Conservation (phyloP, 1,140 invertebrate species). For the Oedothorax gibbosus region DNA sequence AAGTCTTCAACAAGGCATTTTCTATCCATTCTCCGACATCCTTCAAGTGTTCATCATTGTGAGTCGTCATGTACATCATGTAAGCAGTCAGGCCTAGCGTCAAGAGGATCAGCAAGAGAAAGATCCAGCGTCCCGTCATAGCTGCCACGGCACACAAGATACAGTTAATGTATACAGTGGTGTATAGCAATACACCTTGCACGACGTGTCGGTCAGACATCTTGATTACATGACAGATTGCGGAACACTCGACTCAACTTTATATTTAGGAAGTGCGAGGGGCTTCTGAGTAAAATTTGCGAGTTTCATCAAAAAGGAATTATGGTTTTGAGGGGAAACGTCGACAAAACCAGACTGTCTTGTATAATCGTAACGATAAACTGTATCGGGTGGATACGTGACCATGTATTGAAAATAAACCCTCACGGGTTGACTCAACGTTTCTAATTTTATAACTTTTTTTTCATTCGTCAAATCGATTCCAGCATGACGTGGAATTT, state of each 20-base stretch:
- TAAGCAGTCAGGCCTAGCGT: background rate
- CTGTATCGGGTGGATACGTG: background rate
- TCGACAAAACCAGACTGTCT: background rate
- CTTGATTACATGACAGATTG: background rate
- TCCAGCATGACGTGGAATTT: background rate
- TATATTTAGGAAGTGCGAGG: background rate
- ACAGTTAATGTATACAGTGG: background rate
- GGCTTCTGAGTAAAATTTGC: background rate
- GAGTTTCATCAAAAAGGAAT: background rate
- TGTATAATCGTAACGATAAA: background rate
- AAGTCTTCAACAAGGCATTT: background rate
- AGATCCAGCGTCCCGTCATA: constrained; percentile 5
- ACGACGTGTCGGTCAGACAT: background rate
- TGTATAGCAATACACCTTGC: constrained; percentile 9
- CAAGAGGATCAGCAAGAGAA: constrained; percentile 1
- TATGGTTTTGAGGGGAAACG: too few relatives aligned
- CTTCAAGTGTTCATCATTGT: background rate
- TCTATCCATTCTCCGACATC: background rate
- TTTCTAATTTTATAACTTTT: background rate
- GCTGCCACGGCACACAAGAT: background rate
- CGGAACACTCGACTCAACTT: background rate
- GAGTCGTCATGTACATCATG: constrained; percentile 9
- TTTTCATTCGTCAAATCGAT: background rate
- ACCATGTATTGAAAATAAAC: background rate
- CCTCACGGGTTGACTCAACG: background rate